phyloP scores from a whole-genome alignment of 1,140 invertebrate genomes.

The Drosophila kurseongensis region DNA sequence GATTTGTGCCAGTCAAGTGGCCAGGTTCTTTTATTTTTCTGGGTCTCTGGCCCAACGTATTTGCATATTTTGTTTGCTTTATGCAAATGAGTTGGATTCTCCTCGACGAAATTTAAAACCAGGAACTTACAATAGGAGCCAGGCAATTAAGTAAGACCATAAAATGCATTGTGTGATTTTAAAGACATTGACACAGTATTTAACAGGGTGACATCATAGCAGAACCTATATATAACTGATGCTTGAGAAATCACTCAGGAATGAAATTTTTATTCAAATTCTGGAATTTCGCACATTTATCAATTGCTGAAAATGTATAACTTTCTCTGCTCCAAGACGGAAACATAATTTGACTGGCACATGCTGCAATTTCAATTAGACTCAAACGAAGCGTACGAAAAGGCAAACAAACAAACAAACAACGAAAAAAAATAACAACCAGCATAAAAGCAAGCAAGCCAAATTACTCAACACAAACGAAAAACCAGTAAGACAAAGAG shows the following conservation, averaged over 20 bases:
- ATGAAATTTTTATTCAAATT: neutral
- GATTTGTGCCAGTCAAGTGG: slow-evolving; percentile 74
- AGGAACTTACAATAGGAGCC: slow-evolving; percentile 37
- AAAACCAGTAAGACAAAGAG: slow-evolving; percentile 46
- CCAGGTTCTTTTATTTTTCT: slow-evolving; percentile 54
- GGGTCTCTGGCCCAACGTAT: slow-evolving; percentile 42
- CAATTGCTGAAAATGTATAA: slow-evolving; percentile 23
- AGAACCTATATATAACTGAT: slow-evolving; percentile 25
- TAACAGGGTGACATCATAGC: slow-evolving; percentile 35
- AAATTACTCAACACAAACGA: slow-evolving; percentile 43
- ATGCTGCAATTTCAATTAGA: slow-evolving; percentile 62
- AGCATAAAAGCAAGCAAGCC: slow-evolving; percentile 54
- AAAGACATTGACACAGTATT: slow-evolving; percentile 34
- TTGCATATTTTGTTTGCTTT: slow-evolving; percentile 73
- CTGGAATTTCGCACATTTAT: slow-evolving; percentile 51
- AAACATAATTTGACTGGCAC: slow-evolving; percentile 14
- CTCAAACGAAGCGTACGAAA: slow-evolving; percentile 49
- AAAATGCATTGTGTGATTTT: slow-evolving; percentile 29
- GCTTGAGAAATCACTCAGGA: slow-evolving; percentile 45
- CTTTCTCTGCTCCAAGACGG: slow-evolving; percentile 52
- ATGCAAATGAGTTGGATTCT: slow-evolving; percentile 61
- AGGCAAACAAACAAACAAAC: slow-evolving; percentile 58
- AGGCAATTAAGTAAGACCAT: slow-evolving; percentile 51
- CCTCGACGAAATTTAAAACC: slow-evolving; percentile 15
- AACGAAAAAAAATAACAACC: slow-evolving; percentile 34